Percentiles rank a stretch among this genome's conserved stretches.
Evolutionary conservation across 2,888 invertebrate species (phyloP).

Genomic region (Drosophila melanocephala): DNA sequence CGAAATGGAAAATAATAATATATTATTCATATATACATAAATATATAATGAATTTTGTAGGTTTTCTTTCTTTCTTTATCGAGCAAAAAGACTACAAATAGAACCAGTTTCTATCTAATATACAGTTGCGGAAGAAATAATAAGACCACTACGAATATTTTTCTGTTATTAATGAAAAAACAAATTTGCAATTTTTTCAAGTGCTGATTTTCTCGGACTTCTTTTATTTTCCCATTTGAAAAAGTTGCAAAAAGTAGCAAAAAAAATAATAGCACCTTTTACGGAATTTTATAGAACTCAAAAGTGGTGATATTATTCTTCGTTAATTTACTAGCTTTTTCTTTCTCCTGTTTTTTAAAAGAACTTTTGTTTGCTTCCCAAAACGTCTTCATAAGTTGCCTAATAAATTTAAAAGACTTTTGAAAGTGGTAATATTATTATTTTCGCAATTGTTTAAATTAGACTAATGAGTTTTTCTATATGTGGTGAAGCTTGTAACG

Average conservation of each 20-base stretch:
- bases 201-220: not conserved
- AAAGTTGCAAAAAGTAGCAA: not conserved
- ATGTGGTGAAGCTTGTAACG: not conserved
- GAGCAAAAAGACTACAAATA: slow-evolving; percentile 2
- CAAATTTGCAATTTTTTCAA: not conserved
- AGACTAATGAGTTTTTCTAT: not conserved
- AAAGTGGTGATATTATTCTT: not conserved
- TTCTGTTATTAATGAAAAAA: not conserved
- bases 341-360: not conserved
- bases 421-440: not conserved
- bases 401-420: not conserved
- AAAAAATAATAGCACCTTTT: not conserved
- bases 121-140: not conserved
- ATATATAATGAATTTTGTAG: not conserved
- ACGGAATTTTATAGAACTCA: not conserved
- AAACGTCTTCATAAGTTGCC: not conserved
- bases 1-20: slow-evolving; percentile 1
- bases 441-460: not conserved
- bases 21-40: not conserved
- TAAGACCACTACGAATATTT: not conserved
- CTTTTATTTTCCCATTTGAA: not conserved
- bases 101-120: not conserved
- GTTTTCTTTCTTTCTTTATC: not conserved
- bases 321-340: not conserved
- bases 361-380: not conserved